phyloP scores from a whole-genome alignment of 2,797 vertebrate genomes.

The Toxotes lorentzi region DNA sequence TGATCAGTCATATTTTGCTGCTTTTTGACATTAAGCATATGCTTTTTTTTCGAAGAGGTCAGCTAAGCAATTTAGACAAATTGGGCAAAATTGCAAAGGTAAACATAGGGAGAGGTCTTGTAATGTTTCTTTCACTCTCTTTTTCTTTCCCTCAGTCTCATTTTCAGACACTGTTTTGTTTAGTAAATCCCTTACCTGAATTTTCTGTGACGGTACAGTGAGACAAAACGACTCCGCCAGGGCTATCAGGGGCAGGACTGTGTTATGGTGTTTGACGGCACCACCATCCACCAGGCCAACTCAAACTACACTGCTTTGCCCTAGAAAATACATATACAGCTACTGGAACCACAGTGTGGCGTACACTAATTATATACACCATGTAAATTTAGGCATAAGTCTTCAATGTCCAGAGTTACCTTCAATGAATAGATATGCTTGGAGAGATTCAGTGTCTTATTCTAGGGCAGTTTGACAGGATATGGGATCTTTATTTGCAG shows the following conservation, averaged over 20 bases:
- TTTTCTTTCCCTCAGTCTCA: conserved; percentile 68
- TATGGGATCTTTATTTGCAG: not conserved
- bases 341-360: conserved; percentile 23
- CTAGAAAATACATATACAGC: conserved; percentile 44
- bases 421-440: conserved; percentile 2
- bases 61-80: conserved; percentile 91
- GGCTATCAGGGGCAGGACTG: conserved; percentile 59
- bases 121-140: conserved; percentile 78
- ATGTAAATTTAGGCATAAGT: not conserved
- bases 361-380: not conserved
- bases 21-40: conserved; percentile 91
- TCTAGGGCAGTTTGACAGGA: not conserved
- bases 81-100: conserved; percentile 91
- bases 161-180: conserved; percentile 75
- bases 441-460: not conserved
- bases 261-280: conserved; percentile 60
- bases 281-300: conserved; percentile 37
- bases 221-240: conserved; percentile 62
- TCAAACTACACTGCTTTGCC: conserved; percentile 39
- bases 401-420: not conserved
- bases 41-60: conserved; percentile 88
- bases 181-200: conserved; percentile 77
- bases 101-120: conserved; percentile 86
- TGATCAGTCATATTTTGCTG: conserved; percentile 92
- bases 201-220: conserved; percentile 73